These are phyloP conservation scores for Drosophila pachea DNA, from an alignment of 1,140 invertebrate genomes.

Conservation along the genomic window DNA sequence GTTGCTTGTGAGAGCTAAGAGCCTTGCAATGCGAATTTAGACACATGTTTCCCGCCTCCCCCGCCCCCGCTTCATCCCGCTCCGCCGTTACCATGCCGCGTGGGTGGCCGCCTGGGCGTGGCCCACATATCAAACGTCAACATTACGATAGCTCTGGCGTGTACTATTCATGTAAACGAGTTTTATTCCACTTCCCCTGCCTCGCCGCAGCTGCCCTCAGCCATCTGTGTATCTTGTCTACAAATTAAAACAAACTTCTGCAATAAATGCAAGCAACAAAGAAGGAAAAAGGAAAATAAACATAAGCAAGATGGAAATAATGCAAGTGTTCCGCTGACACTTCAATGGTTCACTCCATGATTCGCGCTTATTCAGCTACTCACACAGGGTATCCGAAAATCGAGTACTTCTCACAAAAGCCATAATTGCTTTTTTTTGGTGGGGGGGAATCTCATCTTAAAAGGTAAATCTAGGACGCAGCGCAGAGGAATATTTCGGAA, in stretches of 20 bases:
- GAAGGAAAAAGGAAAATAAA: slow-evolving; percentile 1
- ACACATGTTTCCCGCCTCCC: slow-evolving; percentile 63
- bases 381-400: not conserved
- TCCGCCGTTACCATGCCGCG: not conserved
- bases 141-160: slow-evolving; percentile 35
- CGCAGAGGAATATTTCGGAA: slow-evolving; percentile 18
- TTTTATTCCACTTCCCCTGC: slow-evolving; percentile 18
- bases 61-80: too few relatives aligned
- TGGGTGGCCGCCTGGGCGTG: slow-evolving; percentile 39
- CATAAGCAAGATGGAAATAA: not conserved
- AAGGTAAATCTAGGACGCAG: slow-evolving; percentile 44
- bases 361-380: not conserved
- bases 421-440: slow-evolving; percentile 1
- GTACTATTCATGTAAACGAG: slow-evolving; percentile 34
- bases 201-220: not conserved
- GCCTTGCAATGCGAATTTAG: slow-evolving; percentile 64
- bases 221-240: slow-evolving; percentile 16
- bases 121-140: slow-evolving; percentile 55
- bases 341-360: not conserved
- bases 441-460: not conserved
- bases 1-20: slow-evolving; percentile 10
- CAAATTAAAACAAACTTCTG: slow-evolving; percentile 40
- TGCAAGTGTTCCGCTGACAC: not conserved
- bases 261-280: not conserved
- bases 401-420: not conserved